phyloP scores from a whole-genome alignment of 2,797 vertebrate genomes.

The Coranthus polyacanthus region DNA sequence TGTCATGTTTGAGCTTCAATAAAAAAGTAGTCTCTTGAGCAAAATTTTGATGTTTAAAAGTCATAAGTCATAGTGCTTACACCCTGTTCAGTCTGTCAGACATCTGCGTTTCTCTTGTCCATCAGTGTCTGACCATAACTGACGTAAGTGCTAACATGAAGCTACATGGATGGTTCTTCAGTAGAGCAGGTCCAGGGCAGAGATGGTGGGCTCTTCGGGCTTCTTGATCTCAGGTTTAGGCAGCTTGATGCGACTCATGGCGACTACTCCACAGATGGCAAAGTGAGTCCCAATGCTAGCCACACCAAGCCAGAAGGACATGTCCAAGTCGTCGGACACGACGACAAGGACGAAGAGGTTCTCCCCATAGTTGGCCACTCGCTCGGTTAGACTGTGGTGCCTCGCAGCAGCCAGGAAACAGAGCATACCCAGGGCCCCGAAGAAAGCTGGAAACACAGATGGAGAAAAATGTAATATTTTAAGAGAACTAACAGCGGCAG shows the following conservation, averaged over 20 bases:
- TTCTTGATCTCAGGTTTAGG: constrained; percentile 92
- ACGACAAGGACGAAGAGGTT: constrained; percentile 89
- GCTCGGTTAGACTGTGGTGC: constrained; percentile 89
- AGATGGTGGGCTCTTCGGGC: constrained; percentile 91
- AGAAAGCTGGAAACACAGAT: constrained; percentile 81
- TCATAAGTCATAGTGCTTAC: constrained; percentile 20
- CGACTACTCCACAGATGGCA: constrained; percentile 89
- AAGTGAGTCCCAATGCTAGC: constrained; percentile 89
- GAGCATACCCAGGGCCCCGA: constrained; percentile 82
- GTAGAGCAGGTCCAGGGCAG: constrained; percentile 94
- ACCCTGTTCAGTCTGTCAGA: constrained; percentile 1
- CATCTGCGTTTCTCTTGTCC: background rate
- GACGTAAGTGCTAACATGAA: background rate
- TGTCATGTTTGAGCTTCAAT: background rate
- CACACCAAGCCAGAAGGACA: constrained; percentile 95
- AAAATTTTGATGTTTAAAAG: no score
- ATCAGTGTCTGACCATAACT: background rate
- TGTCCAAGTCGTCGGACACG: constrained; percentile 89
- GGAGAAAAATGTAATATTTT: background rate
- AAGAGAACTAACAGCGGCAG: background rate
- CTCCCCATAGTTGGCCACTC: constrained; percentile 93
- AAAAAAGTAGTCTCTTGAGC: background rate
- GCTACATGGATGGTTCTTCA: constrained; percentile 61
- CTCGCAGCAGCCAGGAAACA: constrained; percentile 90
- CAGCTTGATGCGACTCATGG: constrained; percentile 90